Evolutionary conservation across 2,797 vertebrate genomes (phyloP).

Genomic region (Myotis pilosus): DNA sequence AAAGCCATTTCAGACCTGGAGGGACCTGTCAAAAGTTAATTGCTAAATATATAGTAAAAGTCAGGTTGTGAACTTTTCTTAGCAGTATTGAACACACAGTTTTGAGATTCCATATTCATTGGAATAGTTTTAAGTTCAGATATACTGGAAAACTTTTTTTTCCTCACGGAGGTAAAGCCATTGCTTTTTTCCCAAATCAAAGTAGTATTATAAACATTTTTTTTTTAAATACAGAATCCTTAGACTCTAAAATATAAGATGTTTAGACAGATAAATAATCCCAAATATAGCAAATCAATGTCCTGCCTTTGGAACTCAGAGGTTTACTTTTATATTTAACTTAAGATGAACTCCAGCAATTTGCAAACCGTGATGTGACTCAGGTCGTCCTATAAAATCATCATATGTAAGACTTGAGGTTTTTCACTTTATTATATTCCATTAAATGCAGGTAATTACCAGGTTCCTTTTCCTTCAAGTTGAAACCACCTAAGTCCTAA

Average conservation of each 20-base stretch:
- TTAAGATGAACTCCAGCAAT: background rate
- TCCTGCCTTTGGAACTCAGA: background rate
- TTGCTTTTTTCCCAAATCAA: background rate
- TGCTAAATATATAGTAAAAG: background rate
- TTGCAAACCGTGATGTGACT: background rate
- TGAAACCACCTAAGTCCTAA: background rate
- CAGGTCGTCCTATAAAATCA: background rate
- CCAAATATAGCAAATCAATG: background rate
- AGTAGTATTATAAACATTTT: background rate
- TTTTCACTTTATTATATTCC: background rate
- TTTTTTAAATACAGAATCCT: background rate
- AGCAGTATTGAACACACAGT: background rate
- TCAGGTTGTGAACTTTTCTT: background rate
- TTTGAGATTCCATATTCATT: background rate
- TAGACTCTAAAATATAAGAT: background rate
- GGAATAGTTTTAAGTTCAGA: background rate
- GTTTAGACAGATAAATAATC: background rate
- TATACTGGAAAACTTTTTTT: background rate
- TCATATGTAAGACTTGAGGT: background rate
- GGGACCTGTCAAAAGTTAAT: background rate
- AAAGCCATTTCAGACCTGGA: background rate
- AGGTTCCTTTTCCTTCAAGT: background rate
- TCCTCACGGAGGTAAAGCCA: background rate
- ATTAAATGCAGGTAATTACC: background rate
- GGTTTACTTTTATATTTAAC: background rate